A percentile compares a stretch with the other conserved stretches of the same genome.
phyloP scores from a whole-genome alignment of 2,888 invertebrate genomes.

The Nymphalis polychloros region DNA sequence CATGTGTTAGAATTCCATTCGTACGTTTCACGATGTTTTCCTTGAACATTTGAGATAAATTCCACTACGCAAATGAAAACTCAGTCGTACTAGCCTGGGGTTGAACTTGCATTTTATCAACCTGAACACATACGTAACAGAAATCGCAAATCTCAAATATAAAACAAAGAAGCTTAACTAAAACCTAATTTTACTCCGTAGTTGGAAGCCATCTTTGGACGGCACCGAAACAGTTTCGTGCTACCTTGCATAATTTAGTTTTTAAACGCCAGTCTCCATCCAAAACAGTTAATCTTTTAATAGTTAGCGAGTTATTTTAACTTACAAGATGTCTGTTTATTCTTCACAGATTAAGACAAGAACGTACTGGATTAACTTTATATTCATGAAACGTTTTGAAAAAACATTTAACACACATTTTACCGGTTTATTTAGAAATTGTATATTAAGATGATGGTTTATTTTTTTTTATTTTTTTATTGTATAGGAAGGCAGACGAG shows the following conservation, averaged over 20 bases:
- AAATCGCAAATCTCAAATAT: neutral
- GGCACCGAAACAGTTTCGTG: constrained; percentile 1
- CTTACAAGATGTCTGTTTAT: constrained; percentile 9
- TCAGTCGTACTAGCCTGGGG: too few relatives aligned
- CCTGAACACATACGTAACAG: too few relatives aligned
- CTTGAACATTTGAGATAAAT: too few relatives aligned
- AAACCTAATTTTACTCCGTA: neutral
- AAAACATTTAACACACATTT: too few relatives aligned
- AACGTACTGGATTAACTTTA: neutral
- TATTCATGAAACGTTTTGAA: constrained; percentile 5
- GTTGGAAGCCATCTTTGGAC: constrained; percentile 2
- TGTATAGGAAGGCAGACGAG: too few relatives aligned
- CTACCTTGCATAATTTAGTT: constrained; percentile 10
- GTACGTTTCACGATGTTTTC: too few relatives aligned
- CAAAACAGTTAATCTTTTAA: constrained; percentile 24
- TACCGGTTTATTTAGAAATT: too few relatives aligned
- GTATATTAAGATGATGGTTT: too few relatives aligned
- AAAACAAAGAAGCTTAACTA: neutral
- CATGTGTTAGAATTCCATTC: too few relatives aligned
- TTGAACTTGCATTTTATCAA: too few relatives aligned
- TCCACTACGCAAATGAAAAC: too few relatives aligned
- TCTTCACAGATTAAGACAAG: constrained; percentile 10
- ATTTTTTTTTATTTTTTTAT: too few relatives aligned
- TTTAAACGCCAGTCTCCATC: constrained; percentile 20
- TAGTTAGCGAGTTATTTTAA: constrained; percentile 17